A percentile compares a stretch with the other conserved stretches of the same genome.
These are phyloP conservation scores for Branchinecta sandiegonensis DNA, from an alignment of 2,888 invertebrate genomes.

Conservation along the genomic window DNA sequence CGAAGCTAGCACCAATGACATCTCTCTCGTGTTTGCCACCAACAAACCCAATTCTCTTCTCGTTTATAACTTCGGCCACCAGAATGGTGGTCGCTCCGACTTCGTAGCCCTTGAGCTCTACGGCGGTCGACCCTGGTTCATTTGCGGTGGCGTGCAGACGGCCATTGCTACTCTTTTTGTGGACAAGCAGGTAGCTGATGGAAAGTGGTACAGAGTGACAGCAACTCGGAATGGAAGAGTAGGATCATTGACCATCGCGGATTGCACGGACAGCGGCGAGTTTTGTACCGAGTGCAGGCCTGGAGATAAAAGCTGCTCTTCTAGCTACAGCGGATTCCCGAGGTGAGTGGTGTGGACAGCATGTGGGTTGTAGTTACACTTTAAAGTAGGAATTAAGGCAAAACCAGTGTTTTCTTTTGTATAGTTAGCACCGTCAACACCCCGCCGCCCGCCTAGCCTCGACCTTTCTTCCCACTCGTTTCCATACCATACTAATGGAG, in stretches of 20 bases:
- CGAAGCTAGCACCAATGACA: conserved; percentile 76
- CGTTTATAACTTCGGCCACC: conserved; percentile 79
- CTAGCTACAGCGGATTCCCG: conserved; percentile 69
- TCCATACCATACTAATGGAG: no score
- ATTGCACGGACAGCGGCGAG: conserved; percentile 72
- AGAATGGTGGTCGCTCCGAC: conserved; percentile 74
- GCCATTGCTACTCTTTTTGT: conserved; percentile 68
- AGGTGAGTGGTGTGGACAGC: conserved; percentile 47
- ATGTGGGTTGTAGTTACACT: no score
- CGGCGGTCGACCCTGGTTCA: conserved; percentile 67
- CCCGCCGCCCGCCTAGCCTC: not conserved
- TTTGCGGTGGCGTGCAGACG: conserved; percentile 74
- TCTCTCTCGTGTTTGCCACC: conserved; percentile 78
- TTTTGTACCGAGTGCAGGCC: conserved; percentile 71
- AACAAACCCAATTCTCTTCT: conserved; percentile 69
- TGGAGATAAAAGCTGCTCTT: conserved; percentile 64
- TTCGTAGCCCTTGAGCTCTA: conserved; percentile 82
- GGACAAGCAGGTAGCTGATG: conserved; percentile 57
- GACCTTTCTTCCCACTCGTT: not conserved
- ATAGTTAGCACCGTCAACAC: no score
- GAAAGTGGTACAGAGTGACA: conserved; percentile 79
- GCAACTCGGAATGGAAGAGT: conserved; percentile 79
- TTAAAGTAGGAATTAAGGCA: no score
- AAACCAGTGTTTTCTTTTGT: no score
- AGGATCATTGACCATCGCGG: conserved; percentile 63